These are phyloP conservation scores for Geodia barretti DNA, from an alignment of 37 sponge, comb jelly and placozoan species.

Conservation along the genomic window DNA sequence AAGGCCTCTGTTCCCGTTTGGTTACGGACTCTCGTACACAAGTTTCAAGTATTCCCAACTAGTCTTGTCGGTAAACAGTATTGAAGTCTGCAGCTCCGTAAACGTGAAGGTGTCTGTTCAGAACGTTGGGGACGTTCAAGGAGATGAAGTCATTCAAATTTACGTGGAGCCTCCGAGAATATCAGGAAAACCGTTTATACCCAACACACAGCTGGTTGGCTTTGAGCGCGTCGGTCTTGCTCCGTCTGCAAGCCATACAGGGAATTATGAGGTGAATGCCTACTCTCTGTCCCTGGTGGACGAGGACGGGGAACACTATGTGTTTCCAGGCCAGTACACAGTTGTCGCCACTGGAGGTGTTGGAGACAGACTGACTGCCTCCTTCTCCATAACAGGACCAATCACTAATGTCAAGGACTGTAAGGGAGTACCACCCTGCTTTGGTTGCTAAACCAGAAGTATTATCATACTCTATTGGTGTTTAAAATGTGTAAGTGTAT, in stretches of 20 bases:
- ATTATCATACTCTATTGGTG: not conserved
- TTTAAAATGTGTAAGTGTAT: not conserved
- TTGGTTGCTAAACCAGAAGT: constrained; percentile 26
- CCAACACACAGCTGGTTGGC: constrained; percentile 50
- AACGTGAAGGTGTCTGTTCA: not conserved
- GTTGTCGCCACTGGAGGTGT: constrained; percentile 10
- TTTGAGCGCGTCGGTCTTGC: constrained; percentile 28
- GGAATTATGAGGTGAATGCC: constrained; percentile 26
- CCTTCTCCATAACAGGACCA: constrained; percentile 18
- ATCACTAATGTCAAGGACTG: not conserved
- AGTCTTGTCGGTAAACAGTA: not conserved
- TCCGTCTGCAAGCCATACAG: not conserved
- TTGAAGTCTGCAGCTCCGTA: not conserved
- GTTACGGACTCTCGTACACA: constrained; percentile 60
- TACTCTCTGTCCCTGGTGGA: constrained; percentile 56
- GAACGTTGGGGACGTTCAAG: not conserved
- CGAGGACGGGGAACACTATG: constrained; percentile 33
- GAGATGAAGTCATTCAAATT: constrained; percentile 66
- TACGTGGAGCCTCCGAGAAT: constrained; percentile 40
- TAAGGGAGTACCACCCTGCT: constrained; percentile 17
- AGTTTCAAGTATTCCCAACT: constrained; percentile 25
- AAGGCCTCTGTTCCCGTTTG: constrained; percentile 43
- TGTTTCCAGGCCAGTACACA: constrained; percentile 57
- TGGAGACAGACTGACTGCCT: not conserved
- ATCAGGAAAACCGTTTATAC: constrained; percentile 14